These are phyloP conservation scores for Caenorhabditis becei DNA, from an alignment of 2,888 invertebrate species.

Conservation along the genomic window DNA sequence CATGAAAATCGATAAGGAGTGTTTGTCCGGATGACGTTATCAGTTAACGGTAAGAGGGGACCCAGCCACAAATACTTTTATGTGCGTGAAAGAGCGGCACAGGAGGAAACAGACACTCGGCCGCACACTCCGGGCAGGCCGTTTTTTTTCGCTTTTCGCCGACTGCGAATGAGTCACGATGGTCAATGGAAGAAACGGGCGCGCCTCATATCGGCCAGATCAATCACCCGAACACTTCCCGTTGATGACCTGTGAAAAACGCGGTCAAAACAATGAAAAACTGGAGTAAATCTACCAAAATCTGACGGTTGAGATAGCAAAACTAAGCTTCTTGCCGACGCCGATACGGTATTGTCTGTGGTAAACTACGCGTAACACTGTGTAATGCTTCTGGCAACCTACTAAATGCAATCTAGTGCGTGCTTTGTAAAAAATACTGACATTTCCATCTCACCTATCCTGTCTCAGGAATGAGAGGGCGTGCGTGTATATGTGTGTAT, in stretches of 20 bases:
- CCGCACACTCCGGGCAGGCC: constrained; percentile 14
- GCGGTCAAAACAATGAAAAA: constrained; percentile 39
- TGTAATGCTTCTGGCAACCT: background rate
- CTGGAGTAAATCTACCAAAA: constrained; percentile 19
- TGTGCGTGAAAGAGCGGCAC: constrained; percentile 25
- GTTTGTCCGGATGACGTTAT: constrained; percentile 36
- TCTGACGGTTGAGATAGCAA: constrained; percentile 12
- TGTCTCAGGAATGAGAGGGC: constrained; percentile 15
- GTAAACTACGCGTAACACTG: background rate
- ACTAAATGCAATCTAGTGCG: constrained; percentile 4
- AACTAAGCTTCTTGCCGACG: background rate
- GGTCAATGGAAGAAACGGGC: constrained; percentile 48
- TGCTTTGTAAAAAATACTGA: constrained; percentile 7
- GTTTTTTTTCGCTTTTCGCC: constrained; percentile 37
- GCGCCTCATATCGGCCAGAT: constrained; percentile 51
- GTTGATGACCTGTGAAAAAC: constrained; percentile 50
- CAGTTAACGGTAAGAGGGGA: constrained; percentile 23
- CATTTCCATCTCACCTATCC: constrained; percentile 9
- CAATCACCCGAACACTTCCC: constrained; percentile 51
- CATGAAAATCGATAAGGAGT: constrained; percentile 48
- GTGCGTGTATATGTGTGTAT: constrained; percentile 34
- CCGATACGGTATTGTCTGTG: background rate
- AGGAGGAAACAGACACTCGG: constrained; percentile 5
- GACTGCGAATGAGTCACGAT: constrained; percentile 44
- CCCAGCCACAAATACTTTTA: constrained; percentile 26